phyloP scores from a whole-genome alignment of 2,113 vertebrate genomes.

The Actenoides lindsayi region DNA sequence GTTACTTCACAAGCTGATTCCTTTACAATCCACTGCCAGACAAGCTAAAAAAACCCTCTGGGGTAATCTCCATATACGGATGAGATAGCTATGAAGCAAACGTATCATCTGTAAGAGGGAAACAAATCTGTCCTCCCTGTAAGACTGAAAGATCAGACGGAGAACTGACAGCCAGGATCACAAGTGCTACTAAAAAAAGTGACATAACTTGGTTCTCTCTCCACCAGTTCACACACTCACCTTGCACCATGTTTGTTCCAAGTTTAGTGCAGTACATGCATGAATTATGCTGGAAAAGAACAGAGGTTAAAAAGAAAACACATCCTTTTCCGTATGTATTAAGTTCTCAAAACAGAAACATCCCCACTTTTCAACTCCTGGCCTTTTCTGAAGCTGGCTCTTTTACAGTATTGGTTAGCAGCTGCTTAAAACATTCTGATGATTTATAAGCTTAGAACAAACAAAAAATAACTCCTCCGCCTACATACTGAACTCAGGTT shows the following conservation, averaged over 20 bases:
- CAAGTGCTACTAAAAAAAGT: background rate
- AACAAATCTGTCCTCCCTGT: constrained; percentile 30
- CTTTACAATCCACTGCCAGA: constrained; percentile 23
- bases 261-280: background rate
- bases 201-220: constrained; percentile 9
- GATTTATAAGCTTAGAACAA: background rate
- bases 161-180: background rate
- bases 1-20: constrained; percentile 31
- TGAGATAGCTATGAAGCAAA: constrained; percentile 18
- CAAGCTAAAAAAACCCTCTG: constrained; percentile 29
- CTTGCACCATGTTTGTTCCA: constrained; percentile 24
- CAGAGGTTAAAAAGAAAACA: constrained; percentile 21
- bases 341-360: constrained; percentile 23
- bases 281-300: constrained; percentile 51
- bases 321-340: background rate
- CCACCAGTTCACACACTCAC: background rate
- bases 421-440: constrained; percentile 48
- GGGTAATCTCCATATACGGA: constrained; percentile 10
- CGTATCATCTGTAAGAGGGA: constrained; percentile 5
- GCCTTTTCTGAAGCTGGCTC: constrained; percentile 8
- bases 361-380: background rate
- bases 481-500: constrained; percentile 7
- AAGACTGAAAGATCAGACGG: constrained; percentile 16
- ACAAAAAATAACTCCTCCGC: constrained; percentile 21
- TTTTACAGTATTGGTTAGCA: constrained; percentile 31